These are phyloP conservation scores for Mungos mungo DNA, from an alignment of 2,113 vertebrate genomes.

Conservation along the genomic window DNA sequence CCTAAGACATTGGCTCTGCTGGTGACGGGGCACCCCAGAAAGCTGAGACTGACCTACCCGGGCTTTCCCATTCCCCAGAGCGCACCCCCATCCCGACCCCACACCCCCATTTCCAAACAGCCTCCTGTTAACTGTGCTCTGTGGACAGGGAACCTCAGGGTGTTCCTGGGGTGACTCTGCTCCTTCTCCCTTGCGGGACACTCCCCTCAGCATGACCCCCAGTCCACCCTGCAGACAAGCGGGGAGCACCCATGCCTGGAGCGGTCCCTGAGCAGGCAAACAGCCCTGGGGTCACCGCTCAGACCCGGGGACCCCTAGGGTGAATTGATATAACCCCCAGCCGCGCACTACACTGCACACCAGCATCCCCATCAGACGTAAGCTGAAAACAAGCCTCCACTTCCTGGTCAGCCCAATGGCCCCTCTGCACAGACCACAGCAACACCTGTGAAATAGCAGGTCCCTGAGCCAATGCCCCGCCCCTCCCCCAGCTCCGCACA, in stretches of 20 bases:
- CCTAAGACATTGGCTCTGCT: background rate
- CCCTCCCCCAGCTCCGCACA: too few relatives aligned
- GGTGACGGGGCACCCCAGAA: background rate
- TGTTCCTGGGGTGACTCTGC: background rate
- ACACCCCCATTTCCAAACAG: background rate
- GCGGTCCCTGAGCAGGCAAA: background rate
- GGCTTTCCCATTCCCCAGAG: background rate
- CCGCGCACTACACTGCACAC: fast-evolving
- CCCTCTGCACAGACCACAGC: background rate
- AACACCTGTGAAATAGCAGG: background rate
- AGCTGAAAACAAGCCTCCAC: background rate
- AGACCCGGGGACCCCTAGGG: background rate
- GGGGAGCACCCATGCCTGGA: background rate
- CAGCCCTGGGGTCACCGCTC: background rate
- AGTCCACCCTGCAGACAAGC: fast-evolving
- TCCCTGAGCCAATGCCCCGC: background rate
- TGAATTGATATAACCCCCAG: background rate
- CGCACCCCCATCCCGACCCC: background rate
- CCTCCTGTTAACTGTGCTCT: too few relatives aligned
- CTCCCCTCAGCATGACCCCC: background rate
- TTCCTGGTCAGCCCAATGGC: background rate
- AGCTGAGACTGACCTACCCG: background rate
- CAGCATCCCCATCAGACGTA: background rate
- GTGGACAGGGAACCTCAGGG: background rate
- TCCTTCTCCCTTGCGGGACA: background rate